Conservation (phyloP, 2,797 vertebrate genomes). For the Pipistrellus pygmaeus region DNA sequence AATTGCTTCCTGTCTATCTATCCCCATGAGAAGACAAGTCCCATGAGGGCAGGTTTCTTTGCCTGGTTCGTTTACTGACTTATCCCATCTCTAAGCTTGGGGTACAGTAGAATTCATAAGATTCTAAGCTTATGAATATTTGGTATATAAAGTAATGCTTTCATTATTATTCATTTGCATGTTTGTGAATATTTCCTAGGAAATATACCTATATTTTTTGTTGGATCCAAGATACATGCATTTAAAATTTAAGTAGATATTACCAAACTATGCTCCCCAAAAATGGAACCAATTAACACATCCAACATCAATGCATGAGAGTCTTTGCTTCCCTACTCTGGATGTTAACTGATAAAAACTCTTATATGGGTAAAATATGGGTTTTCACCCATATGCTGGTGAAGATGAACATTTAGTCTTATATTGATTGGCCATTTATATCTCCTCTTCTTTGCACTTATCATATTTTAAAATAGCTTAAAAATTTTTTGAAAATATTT, state of each 20-base stretch:
- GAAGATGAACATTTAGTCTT: not conserved
- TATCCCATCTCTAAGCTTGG: not conserved
- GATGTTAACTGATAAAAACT: not conserved
- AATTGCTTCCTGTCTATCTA: not conserved
- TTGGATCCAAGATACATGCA: not conserved
- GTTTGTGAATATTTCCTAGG: not conserved
- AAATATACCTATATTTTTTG: not conserved
- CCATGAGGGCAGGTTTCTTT: not conserved
- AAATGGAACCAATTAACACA: not conserved
- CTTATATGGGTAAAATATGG: not conserved
- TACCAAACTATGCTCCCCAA: not conserved
- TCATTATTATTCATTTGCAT: not conserved
- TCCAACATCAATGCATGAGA: not conserved
- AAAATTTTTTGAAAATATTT: not conserved
- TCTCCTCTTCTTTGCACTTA: slow-evolving; percentile 20
- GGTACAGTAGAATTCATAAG: not conserved
- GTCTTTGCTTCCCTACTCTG: not conserved
- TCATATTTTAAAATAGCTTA: not conserved
- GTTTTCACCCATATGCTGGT: not conserved
- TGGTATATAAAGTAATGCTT: not conserved
- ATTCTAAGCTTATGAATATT: not conserved
- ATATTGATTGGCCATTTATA: not conserved
- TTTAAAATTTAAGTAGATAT: slow-evolving; percentile 10
- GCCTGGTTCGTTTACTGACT: not conserved
- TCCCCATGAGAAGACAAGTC: not conserved